phyloP scores from a whole-genome alignment of 1,140 invertebrate genomes.

The Gryon sp. region DNA sequence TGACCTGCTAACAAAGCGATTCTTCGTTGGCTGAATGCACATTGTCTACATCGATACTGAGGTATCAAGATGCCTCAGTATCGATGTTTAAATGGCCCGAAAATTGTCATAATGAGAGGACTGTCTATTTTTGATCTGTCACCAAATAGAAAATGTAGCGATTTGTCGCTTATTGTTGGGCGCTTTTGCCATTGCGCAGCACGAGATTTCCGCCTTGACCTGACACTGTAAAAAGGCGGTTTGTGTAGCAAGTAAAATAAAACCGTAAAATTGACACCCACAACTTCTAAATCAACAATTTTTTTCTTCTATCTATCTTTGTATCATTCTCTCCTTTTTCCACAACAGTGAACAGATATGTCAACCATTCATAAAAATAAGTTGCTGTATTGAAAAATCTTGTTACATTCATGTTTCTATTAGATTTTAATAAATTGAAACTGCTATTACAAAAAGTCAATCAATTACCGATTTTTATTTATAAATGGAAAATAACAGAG shows the following conservation, averaged over 20 bases:
- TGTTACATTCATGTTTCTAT: constrained; percentile 1
- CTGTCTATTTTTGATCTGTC: constrained; percentile 46
- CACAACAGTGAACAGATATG: constrained; percentile 27
- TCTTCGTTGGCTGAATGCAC: constrained; percentile 36
- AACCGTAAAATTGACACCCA: constrained; percentile 62
- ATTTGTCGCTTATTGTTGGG: constrained; percentile 71
- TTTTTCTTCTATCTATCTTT: no score
- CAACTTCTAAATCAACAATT: constrained; percentile 25
- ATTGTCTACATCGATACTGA: no score
- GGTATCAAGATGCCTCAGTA: constrained; percentile 50
- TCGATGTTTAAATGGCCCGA: constrained; percentile 65
- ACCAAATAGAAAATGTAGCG: constrained; percentile 57
- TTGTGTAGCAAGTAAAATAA: constrained; percentile 74
- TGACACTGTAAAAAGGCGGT: constrained; percentile 70
- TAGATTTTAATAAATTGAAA: no score
- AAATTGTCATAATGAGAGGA: constrained; percentile 64
- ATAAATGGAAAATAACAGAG: no score
- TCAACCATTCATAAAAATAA: constrained; percentile 35
- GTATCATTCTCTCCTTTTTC: no score
- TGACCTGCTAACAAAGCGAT: constrained; percentile 30
- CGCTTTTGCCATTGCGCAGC: constrained; percentile 70
- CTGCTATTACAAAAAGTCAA: no score
- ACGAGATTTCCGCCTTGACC: constrained; percentile 70
- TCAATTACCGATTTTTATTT: no score
- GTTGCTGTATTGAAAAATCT: constrained; percentile 10